Conservation (phyloP, 2,888 invertebrate species). For the Pollenia amentaria region DNA sequence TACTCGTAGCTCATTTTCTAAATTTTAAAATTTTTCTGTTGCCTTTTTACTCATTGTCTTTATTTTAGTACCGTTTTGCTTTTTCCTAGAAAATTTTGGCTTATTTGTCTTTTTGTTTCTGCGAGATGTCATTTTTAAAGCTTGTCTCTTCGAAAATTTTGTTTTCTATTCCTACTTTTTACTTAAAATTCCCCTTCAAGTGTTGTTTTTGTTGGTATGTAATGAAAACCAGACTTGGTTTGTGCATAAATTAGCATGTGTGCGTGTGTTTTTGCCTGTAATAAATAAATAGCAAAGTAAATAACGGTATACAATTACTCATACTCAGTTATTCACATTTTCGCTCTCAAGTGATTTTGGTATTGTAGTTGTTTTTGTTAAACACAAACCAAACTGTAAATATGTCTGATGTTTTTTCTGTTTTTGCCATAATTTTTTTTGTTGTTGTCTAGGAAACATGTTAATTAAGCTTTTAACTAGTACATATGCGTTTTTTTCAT, state of each 20-base stretch:
- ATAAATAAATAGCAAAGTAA: conserved; percentile 13
- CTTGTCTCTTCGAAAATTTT: conserved; percentile 14
- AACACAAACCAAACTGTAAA: background rate
- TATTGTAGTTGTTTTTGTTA: background rate
- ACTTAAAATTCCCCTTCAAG: conserved; percentile 38
- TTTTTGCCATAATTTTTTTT: conserved; percentile 39
- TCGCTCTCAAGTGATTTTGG: conserved; percentile 18
- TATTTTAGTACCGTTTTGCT: background rate
- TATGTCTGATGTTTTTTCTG: conserved; percentile 18
- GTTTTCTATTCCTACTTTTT: background rate
- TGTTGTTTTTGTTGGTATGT: background rate
- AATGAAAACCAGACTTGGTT: background rate
- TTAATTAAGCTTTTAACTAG: conserved; percentile 74
- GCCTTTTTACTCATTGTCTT: background rate
- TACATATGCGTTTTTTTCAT: conserved; percentile 43
- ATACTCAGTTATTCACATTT: background rate
- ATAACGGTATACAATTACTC: conserved; percentile 38
- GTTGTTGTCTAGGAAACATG: conserved; percentile 75
- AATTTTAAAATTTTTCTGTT: background rate
- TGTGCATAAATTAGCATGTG: conserved; percentile 29
- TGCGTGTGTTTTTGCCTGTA: background rate
- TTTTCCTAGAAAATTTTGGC: conserved; percentile 4
- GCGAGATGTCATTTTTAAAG: no score
- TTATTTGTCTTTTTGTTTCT: conserved; percentile 11
- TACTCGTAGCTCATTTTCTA: no score